Base-by-base conservation (phyloP, 2,797 vertebrate species). In the Aldrovandia affinis region DNA sequence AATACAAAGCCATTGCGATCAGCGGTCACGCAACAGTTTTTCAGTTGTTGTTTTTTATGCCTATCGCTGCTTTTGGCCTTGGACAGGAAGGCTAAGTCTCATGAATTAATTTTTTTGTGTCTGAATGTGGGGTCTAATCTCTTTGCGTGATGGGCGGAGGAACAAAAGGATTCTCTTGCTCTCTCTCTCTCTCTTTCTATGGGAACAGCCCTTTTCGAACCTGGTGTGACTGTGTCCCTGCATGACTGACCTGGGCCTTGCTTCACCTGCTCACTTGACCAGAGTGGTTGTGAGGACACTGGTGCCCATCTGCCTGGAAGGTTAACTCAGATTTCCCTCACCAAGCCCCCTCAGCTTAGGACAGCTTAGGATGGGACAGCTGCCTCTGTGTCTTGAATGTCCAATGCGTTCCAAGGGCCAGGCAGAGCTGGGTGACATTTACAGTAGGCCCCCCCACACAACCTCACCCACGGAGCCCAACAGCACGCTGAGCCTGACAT, bases 401-500 rank as follows among this genome's bases (percentile, higher is more conserved):
- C 92, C n/a, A n/a, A n/a, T 82, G 25, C 80, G 88, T 90, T 93
- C 89, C 7, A 63, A 91, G 92, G 92, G 89, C 90, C 86, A 87
- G 85, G 92, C 90, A 90, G 89, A 87, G 87, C 5, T 79, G 81
- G 85, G 89, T 95, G 95, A 94, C 94, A 95, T 96, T 95, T 95
- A 85, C 88, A 87, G 36, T 50, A 55, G 81, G 80, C 80, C 68
- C 63, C 15, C 54, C 7, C 84, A 54, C 14, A 61, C 3, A 9
- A 68, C 36, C 90, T 81, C 87, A 88, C 87, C 61, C 92, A 88
- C 89, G 89, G 89, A 91, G 91, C 84, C 90, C 88, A 93, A 93
- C 91, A 90, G 88, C 95, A 93, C 3, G 93, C 95, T 93, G 93
- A 82, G 92, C 88, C 91, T 96, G 95, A 93, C 95, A 96, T 96